phyloP scores from a whole-genome alignment of 1,140 invertebrate genomes.

The Achroia grisella region DNA sequence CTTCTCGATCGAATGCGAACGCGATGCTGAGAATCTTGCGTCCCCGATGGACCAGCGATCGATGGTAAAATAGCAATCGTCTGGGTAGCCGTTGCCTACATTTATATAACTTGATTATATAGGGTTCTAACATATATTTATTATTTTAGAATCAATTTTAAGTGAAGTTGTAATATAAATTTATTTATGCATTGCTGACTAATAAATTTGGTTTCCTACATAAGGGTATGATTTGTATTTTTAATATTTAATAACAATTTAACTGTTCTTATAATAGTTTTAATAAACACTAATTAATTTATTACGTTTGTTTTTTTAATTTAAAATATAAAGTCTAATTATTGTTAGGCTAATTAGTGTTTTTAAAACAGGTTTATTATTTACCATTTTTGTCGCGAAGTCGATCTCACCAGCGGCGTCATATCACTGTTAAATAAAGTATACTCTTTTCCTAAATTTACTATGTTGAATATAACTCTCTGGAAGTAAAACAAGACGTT shows the following conservation, averaged over 20 bases:
- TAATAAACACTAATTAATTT: too few relatives aligned
- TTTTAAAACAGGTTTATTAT: conserved; percentile 13
- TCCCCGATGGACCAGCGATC: conserved; percentile 90
- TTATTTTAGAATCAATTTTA: neutral
- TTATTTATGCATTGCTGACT: too few relatives aligned
- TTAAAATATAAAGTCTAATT: too few relatives aligned
- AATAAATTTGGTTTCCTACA: too few relatives aligned
- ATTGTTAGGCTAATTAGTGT: too few relatives aligned
- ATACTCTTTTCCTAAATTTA: conserved; percentile 95
- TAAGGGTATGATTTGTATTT: too few relatives aligned
- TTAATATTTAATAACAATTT: too few relatives aligned
- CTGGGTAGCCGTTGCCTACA: conserved; percentile 88
- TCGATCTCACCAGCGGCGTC: conserved; percentile 95
- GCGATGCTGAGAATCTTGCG: conserved; percentile 96
- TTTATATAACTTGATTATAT: conserved; percentile 1
- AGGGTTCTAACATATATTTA: neutral
- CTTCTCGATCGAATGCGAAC: conserved; percentile 95
- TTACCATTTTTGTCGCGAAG: conserved; percentile 93
- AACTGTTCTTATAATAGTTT: too few relatives aligned
- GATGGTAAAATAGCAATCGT: conserved; percentile 94
- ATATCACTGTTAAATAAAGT: conserved; percentile 93
- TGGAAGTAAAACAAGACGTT: conserved; percentile 68
- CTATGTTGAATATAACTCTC: conserved; percentile 97
- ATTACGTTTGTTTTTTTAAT: too few relatives aligned
- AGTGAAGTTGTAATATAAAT: too few relatives aligned